Evolutionary conservation across 2,888 invertebrate species (phyloP).

Genomic region (Graphium colonna): DNA sequence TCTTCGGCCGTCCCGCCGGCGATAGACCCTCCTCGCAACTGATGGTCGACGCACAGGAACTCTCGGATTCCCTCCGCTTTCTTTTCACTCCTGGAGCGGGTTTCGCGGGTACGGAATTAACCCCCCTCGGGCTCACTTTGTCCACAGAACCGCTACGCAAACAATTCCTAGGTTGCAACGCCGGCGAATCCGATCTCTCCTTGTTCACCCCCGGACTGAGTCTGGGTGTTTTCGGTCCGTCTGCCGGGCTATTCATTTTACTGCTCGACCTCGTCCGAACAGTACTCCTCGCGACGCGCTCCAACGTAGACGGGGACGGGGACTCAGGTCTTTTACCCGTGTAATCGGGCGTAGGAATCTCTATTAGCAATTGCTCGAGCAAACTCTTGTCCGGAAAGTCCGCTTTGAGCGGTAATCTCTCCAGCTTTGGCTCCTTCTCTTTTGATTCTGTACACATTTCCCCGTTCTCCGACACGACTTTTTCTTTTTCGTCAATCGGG

Average conservation of each 20-base stretch:
- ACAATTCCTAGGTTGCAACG: conserved; percentile 49
- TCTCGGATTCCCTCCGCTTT: conserved; percentile 89
- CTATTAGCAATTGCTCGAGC: conserved; percentile 89
- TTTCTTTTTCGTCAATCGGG: conserved; percentile 59
- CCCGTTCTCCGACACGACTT: conserved; percentile 49
- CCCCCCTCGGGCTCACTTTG: conserved; percentile 53
- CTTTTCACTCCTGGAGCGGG: conserved; percentile 78
- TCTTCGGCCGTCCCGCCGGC: conserved; percentile 56
- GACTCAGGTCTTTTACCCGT: conserved; percentile 71
- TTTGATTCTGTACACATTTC: conserved; percentile 39
- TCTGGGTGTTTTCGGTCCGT: conserved; percentile 66
- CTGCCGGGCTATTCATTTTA: conserved; percentile 84
- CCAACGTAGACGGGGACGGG: conserved; percentile 68
- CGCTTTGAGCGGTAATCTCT: conserved; percentile 64
- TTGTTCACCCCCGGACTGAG: conserved; percentile 62
- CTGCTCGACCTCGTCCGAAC: conserved; percentile 84
- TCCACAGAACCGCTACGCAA: conserved; percentile 59
- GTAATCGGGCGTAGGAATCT: conserved; percentile 85
- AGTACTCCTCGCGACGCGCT: conserved; percentile 70
- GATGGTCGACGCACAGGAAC: conserved; percentile 82
- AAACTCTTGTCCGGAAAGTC: conserved; percentile 81
- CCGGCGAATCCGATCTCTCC: conserved; percentile 60
- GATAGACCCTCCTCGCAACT: conserved; percentile 79
- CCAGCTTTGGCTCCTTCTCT: conserved; percentile 46
- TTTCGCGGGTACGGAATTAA: conserved; percentile 34